These are phyloP conservation scores for Tribolium castaneum DNA, from an alignment of 1,140 invertebrate genomes.

Conservation along the genomic window DNA sequence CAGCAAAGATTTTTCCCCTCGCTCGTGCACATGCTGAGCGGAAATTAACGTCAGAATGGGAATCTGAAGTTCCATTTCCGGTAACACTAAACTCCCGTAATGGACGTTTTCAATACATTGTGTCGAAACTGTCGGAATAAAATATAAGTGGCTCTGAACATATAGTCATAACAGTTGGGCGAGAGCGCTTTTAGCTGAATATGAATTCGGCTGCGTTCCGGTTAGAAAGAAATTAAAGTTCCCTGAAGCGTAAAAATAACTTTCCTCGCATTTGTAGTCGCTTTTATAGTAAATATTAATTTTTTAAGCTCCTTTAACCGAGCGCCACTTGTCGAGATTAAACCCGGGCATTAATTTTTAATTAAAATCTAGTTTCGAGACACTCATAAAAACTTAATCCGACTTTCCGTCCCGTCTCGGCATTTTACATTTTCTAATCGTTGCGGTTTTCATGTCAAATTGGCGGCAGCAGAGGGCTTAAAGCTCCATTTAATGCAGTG, in stretches of 20 bases:
- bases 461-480: slow-evolving; percentile 17
- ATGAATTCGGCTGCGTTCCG: background rate
- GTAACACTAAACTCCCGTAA: slow-evolving; percentile 30
- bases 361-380: slow-evolving; percentile 24
- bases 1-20: background rate
- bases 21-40: slow-evolving; percentile 12
- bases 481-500: slow-evolving; percentile 33
- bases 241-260: slow-evolving; percentile 14
- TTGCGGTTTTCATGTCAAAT: slow-evolving; percentile 32
- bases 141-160: slow-evolving; percentile 30
- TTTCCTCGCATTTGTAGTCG: background rate
- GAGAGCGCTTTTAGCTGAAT: slow-evolving; percentile 22
- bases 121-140: slow-evolving; percentile 35
- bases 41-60: slow-evolving; percentile 50
- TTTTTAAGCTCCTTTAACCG: background rate
- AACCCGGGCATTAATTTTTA: slow-evolving; percentile 19
- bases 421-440: slow-evolving; percentile 33
- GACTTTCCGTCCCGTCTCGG: slow-evolving; percentile 1
- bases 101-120: slow-evolving; percentile 35
- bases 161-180: background rate
- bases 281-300: slow-evolving; percentile 27
- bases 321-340: slow-evolving; percentile 8
- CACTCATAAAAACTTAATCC: slow-evolving; percentile 25
- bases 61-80: slow-evolving; percentile 50
- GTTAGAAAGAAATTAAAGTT: slow-evolving; percentile 31